Evolutionary conservation across 2,113 vertebrate genomes (phyloP).

Genomic region (Manacus vitellinus): DNA sequence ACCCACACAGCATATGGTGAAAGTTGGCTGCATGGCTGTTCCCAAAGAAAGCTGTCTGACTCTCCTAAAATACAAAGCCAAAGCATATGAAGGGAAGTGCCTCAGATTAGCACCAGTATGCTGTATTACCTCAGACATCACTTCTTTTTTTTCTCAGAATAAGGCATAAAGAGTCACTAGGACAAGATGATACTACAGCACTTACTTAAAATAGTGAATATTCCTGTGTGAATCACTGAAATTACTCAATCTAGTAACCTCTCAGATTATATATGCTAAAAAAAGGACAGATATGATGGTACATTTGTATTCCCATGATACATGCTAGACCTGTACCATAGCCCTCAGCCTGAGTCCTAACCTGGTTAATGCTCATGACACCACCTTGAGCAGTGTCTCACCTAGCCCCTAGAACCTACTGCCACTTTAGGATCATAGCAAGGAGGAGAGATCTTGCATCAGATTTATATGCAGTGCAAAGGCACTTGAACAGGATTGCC

Average conservation of each 20-base stretch:
- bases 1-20: conserved; percentile 60
- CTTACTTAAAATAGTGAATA: background rate
- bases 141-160: background rate
- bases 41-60: conserved; percentile 19
- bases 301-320: background rate
- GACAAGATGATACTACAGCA: background rate
- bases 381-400: background rate
- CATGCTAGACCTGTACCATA: background rate
- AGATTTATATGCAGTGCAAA: background rate
- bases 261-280: background rate
- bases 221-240: background rate
- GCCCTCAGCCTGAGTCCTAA: background rate
- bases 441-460: background rate
- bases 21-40: background rate
- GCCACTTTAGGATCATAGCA: background rate
- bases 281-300: background rate
- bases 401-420: background rate
- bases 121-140: background rate
- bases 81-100: background rate
- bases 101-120: background rate
- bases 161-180: background rate
- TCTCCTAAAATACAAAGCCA: background rate
- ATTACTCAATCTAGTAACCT: background rate
- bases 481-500: background rate
- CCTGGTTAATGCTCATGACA: background rate